A percentile compares a stretch with the other conserved stretches of the same genome.
These are phyloP conservation scores for Platichthys flesus DNA, from an alignment of 2,113 vertebrate genomes.

Conservation along the genomic window DNA sequence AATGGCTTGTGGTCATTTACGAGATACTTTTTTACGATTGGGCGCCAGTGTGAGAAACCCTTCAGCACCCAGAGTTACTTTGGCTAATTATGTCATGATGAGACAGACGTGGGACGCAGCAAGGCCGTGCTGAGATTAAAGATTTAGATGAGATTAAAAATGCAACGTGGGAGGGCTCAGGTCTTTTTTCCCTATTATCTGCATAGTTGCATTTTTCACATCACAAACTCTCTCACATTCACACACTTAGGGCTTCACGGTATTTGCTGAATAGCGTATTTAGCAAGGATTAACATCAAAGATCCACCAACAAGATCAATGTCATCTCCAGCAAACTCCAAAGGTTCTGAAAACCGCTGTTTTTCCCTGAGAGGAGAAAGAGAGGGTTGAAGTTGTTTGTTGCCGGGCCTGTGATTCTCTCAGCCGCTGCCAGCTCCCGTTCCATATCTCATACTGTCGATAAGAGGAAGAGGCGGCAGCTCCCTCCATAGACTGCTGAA, in stretches of 20 bases:
- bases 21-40: no score
- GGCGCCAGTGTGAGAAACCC: background rate
- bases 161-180: background rate
- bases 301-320: slow-evolving; percentile 57
- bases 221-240: slow-evolving; percentile 37
- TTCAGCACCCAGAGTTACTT: no score
- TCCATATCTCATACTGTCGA: slow-evolving; percentile 60
- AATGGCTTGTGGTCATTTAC: no score
- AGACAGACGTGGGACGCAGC: background rate
- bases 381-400: slow-evolving; percentile 28
- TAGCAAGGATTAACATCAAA: slow-evolving; percentile 63
- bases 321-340: slow-evolving; percentile 48
- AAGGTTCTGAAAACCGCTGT: slow-evolving; percentile 26
- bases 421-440: slow-evolving; percentile 59
- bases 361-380: slow-evolving; percentile 35
- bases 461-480: slow-evolving; percentile 60
- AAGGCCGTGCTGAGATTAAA: slow-evolving; percentile 8
- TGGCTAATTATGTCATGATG: no score
- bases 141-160: slow-evolving; percentile 24
- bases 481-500: slow-evolving; percentile 65
- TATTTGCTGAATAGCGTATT: slow-evolving; percentile 62
- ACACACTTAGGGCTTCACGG: slow-evolving; percentile 33
- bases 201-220: slow-evolving; percentile 12
- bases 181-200: background rate
- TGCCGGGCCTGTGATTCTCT: slow-evolving; percentile 46